phyloP scores from a whole-genome alignment of 2,888 invertebrate genomes.

The Leucophenga montana region DNA sequence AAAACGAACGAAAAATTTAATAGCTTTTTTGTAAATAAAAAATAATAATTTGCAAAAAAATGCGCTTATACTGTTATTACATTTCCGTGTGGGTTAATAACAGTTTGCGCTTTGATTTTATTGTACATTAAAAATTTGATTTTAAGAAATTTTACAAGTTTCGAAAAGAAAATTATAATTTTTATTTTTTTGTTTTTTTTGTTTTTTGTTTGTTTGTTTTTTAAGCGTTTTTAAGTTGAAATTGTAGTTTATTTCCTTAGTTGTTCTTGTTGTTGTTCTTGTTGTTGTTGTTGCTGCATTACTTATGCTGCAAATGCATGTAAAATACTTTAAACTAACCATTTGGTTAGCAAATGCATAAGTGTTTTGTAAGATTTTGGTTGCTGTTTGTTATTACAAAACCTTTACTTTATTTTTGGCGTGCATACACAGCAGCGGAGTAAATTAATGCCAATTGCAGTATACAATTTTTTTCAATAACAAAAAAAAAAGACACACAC shows the following conservation, averaged over 20 bases:
- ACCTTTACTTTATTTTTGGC: conserved; percentile 32
- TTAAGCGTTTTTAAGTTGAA: conserved; percentile 67
- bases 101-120: conserved; percentile 34
- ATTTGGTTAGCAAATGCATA: conserved; percentile 28
- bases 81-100: conserved; percentile 28
- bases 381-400: conserved; percentile 23
- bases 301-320: not conserved
- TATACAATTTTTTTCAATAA: conserved; percentile 45
- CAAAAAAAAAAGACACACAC: no score
- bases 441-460: conserved; percentile 67
- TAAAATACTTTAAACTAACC: conserved; percentile 32
- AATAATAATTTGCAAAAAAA: conserved; percentile 8
- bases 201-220: conserved; percentile 56
- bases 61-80: conserved; percentile 12
- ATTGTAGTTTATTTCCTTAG: conserved; percentile 53
- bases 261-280: conserved; percentile 3
- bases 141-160: conserved; percentile 35
- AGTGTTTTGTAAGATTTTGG: conserved; percentile 29
- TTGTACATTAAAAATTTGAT: conserved; percentile 48
- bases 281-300: not conserved
- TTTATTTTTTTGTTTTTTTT: conserved; percentile 5
- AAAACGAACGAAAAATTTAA: conserved; percentile 35
- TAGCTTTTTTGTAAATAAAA: conserved; percentile 27
- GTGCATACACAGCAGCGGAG: conserved; percentile 59
- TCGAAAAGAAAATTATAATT: conserved; percentile 43